Evolutionary conservation across 2,888 invertebrate species (phyloP).

Genomic region (Sabatieria punctata): DNA sequence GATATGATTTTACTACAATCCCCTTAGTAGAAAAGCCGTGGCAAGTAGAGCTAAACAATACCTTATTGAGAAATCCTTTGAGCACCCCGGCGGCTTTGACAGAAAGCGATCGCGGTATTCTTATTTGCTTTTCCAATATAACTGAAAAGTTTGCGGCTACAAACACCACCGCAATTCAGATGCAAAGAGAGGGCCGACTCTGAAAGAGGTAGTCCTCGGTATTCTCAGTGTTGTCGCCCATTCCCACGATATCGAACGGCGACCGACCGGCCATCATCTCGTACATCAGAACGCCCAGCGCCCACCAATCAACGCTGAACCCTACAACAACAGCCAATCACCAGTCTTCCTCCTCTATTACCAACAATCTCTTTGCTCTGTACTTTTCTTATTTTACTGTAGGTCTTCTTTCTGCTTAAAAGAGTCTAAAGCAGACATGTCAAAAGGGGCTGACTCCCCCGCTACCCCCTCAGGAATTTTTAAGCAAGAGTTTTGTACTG

Average conservation of each 20-base stretch:
- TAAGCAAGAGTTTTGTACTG: too few species aligned
- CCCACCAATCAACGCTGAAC: slow-evolving; percentile 74
- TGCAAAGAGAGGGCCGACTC: slow-evolving; percentile 33
- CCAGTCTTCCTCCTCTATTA: too few species aligned
- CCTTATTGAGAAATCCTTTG: slow-evolving; percentile 92
- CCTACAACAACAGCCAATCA: slow-evolving; percentile 30
- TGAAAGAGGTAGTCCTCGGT: slow-evolving; percentile 95
- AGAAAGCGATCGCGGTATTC: slow-evolving; percentile 88
- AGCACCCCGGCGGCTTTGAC: slow-evolving; percentile 91
- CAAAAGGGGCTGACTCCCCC: too few species aligned
- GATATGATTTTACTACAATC: too few species aligned
- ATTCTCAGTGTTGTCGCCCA: slow-evolving; percentile 91
- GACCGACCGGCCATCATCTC: slow-evolving; percentile 98
- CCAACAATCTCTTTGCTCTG: too few species aligned
- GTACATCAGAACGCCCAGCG: slow-evolving; percentile 83
- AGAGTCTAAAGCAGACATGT: too few species aligned
- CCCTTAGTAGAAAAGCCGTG: too few species aligned
- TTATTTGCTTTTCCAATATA: slow-evolving; percentile 93
- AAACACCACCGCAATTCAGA: too few species aligned
- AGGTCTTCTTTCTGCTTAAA: too few species aligned
- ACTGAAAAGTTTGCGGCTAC: slow-evolving; percentile 43
- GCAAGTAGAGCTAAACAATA: too few species aligned
- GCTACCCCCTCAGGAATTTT: too few species aligned
- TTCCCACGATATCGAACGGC: slow-evolving; percentile 93
- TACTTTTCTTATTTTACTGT: too few species aligned